Percentiles rank a stretch among this genome's conserved stretches.
Conservation (phyloP, 2,797 vertebrate genomes). For the Apogon hyalosoma region DNA sequence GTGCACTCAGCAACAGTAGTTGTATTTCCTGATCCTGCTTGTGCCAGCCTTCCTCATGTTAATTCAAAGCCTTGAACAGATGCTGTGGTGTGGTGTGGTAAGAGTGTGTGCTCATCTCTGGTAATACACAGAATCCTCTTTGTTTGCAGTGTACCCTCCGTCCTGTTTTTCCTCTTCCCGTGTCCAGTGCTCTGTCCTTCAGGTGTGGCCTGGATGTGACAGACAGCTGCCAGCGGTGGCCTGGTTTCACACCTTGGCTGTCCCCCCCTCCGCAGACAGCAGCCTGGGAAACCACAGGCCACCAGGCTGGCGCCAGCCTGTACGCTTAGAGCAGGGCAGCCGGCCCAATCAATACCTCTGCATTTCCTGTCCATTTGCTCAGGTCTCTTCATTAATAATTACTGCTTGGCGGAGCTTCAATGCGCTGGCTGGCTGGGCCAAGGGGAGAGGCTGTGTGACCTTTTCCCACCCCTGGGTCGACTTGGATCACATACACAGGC, state of each 20-base stretch:
- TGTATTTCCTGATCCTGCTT: neutral
- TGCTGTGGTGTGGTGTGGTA: slow-evolving; percentile 7
- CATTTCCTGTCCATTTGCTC: slow-evolving; percentile 99
- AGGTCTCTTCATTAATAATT: slow-evolving; percentile 99
- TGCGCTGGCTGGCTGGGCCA: slow-evolving; percentile 88
- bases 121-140: slow-evolving; percentile 13
- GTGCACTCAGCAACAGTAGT: neutral
- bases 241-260: slow-evolving; percentile 82
- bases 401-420: slow-evolving; percentile 92
- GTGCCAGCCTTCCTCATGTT: neutral
- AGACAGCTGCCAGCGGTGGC: slow-evolving; percentile 72
- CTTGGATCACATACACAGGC: slow-evolving; percentile 66
- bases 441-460: slow-evolving; percentile 86
- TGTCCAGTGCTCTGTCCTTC: slow-evolving; percentile 62
- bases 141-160: neutral
- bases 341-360: slow-evolving; percentile 96
- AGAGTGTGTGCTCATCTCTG: neutral
- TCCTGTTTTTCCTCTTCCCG: neutral
- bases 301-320: slow-evolving; percentile 95
- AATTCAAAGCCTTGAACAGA: neutral
- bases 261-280: slow-evolving; percentile 72
- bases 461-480: slow-evolving; percentile 82
- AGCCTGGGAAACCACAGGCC: slow-evolving; percentile 95
- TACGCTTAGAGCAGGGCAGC: slow-evolving; percentile 75
- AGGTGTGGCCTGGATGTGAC: slow-evolving; percentile 66